Evolutionary conservation across 2,113 vertebrate genomes (phyloP).

Genomic region (Mobula hypostoma): DNA sequence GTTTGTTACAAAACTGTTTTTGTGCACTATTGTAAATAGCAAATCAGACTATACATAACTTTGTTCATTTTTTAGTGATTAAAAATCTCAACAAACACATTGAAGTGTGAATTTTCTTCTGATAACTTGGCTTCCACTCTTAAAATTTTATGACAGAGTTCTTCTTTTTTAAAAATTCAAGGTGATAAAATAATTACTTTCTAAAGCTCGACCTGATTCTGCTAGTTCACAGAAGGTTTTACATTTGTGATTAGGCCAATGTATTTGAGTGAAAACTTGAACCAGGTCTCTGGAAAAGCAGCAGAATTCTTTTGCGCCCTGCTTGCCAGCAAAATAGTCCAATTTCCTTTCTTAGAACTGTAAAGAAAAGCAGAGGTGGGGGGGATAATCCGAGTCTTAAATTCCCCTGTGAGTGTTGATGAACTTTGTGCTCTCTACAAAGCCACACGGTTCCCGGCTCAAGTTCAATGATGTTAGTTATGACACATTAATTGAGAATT

Average conservation of each 20-base stretch:
- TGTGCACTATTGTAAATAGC: not conserved
- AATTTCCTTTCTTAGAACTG: conserved; percentile 18
- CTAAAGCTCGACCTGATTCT: not conserved
- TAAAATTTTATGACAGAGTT: not conserved
- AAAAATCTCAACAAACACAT: not conserved
- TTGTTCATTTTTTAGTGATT: not conserved
- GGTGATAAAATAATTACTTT: not conserved
- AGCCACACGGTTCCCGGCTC: not conserved
- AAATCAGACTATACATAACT: too few species aligned
- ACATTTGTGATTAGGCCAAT: conserved; percentile 14
- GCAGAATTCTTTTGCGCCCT: not conserved
- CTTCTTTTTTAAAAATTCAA: not conserved
- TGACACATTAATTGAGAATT: not conserved
- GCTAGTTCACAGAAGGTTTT: not conserved
- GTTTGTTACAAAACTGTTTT: not conserved
- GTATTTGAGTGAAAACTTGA: not conserved
- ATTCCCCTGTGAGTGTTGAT: not conserved
- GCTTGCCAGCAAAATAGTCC: not conserved
- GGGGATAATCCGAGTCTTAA: not conserved
- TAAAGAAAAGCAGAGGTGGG: not conserved
- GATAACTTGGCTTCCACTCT: not conserved
- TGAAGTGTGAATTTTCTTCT: not conserved
- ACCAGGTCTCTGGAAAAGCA: not conserved
- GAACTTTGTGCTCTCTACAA: not conserved
- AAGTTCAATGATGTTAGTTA: not conserved